Percentiles rank a stretch among this genome's conserved stretches.
phyloP scores from a whole-genome alignment of 2,113 vertebrate genomes.

The Dicerorhinus sumatrensis region DNA sequence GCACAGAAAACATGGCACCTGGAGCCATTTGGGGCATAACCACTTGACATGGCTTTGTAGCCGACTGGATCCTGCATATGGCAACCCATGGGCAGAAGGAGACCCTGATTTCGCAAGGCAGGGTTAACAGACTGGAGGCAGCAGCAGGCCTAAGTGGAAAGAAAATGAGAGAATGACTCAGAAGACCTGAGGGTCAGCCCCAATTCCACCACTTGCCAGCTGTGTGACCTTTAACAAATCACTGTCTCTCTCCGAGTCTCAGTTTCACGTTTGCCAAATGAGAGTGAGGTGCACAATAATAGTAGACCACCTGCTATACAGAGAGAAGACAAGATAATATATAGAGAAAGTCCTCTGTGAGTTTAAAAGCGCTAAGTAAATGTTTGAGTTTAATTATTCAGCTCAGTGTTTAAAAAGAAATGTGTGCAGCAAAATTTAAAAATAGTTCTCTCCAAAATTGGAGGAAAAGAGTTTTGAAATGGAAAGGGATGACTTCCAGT shows the following conservation, averaged over 20 bases:
- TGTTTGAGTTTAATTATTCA: constrained; percentile 76
- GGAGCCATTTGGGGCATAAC: neutral
- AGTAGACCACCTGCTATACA: neutral
- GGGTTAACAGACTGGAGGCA: neutral
- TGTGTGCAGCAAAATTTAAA: constrained; percentile 62
- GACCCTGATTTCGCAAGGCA: neutral
- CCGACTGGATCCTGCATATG: neutral
- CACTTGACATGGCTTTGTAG: neutral
- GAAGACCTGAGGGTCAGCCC: neutral
- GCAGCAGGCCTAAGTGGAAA: neutral
- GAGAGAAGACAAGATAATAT: constrained; percentile 50
- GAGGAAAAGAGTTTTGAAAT: constrained; percentile 43
- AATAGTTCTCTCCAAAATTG: constrained; percentile 49
- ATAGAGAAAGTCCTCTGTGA: constrained; percentile 54
- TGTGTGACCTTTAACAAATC: neutral
- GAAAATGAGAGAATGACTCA: neutral
- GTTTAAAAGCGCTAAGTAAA: constrained; percentile 70
- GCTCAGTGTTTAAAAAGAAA: constrained; percentile 47
- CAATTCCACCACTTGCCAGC: neutral
- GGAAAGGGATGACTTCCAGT: neutral
- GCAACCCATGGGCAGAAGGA: neutral
- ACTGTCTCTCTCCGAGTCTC: neutral
- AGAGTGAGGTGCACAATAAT: neutral
- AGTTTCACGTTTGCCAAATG: neutral
- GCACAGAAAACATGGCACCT: neutral